Percentiles rank a stretch among this genome's conserved stretches.
These are phyloP conservation scores for Pelodytes ibericus DNA, from an alignment of 2,797 vertebrate genomes.

Conservation along the genomic window DNA sequence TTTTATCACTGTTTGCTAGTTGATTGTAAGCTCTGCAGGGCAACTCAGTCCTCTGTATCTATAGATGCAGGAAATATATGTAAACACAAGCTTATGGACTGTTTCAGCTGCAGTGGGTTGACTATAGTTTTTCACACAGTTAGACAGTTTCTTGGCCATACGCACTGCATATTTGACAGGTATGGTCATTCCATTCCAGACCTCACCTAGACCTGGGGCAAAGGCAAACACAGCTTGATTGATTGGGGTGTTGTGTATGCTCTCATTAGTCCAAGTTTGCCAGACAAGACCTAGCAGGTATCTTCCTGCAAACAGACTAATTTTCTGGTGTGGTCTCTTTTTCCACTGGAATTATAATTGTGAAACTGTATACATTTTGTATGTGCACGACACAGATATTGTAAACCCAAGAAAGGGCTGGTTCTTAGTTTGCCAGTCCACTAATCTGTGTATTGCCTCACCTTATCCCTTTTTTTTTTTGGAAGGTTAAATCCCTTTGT, in stretches of 20 bases:
- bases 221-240: conserved; percentile 77
- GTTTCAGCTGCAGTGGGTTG: background rate
- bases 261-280: conserved; percentile 79
- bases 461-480: conserved; percentile 16
- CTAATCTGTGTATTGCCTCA: conserved; percentile 49
- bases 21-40: background rate
- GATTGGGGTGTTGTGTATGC: conserved; percentile 78
- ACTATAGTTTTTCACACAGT: conserved; percentile 62
- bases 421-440: conserved; percentile 64
- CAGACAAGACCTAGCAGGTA: conserved; percentile 83
- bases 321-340: conserved; percentile 78
- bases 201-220: conserved; percentile 77
- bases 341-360: conserved; percentile 77
- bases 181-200: conserved; percentile 80
- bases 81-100: background rate
- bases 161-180: conserved; percentile 69
- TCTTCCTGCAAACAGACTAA: conserved; percentile 74
- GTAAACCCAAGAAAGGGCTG: conserved; percentile 70
- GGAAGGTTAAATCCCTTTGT: background rate
- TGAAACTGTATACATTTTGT: conserved; percentile 83
- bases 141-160: conserved; percentile 72
- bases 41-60: too few relatives aligned
- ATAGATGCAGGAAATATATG: background rate
- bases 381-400: conserved; percentile 77
- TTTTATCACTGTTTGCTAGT: too few relatives aligned